Evolutionary conservation across 1,140 invertebrate species (phyloP).

Genomic region (Penaeus japonicus): DNA sequence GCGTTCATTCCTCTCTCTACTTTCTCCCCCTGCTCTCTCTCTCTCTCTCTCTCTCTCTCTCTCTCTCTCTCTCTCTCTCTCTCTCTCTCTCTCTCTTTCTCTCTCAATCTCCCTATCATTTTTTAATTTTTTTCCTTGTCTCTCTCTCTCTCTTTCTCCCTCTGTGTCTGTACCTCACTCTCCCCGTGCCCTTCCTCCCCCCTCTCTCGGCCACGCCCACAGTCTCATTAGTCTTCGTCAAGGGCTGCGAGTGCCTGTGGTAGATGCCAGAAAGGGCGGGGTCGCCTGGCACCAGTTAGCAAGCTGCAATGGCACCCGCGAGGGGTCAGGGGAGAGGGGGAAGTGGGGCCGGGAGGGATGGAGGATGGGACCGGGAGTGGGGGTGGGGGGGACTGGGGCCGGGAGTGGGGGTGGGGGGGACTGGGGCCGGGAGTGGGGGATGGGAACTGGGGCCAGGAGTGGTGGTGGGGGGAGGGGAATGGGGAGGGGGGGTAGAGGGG

Average conservation of each 20-base stretch:
- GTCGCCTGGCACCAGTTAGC: conserved; percentile 27
- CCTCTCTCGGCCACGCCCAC: not conserved
- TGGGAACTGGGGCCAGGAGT: too few species aligned
- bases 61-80: too few species aligned
- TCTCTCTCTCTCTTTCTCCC: not conserved
- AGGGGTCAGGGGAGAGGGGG: not conserved
- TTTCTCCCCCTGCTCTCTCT: too few species aligned
- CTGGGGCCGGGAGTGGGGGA: not conserved
- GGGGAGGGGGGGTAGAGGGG: not conserved
- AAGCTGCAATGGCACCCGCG: not conserved
- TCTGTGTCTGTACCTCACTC: not conserved
- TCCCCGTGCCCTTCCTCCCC: too few species aligned
- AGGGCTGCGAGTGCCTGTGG: not conserved
- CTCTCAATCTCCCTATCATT: too few species aligned
- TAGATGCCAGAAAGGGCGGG: conserved; percentile 23
- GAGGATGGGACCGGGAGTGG: not conserved
- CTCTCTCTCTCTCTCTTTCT: too few species aligned
- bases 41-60: too few species aligned
- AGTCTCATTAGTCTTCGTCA: conserved; percentile 14
- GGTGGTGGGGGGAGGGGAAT: not conserved
- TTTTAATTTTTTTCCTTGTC: not conserved
- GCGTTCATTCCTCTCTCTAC: too few species aligned
- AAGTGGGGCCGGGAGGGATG: not conserved
- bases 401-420: not conserved
- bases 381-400: not conserved